These are phyloP conservation scores for Neopelma chrysocephalum DNA, from an alignment of 2,797 vertebrate genomes.

Conservation along the genomic window DNA sequence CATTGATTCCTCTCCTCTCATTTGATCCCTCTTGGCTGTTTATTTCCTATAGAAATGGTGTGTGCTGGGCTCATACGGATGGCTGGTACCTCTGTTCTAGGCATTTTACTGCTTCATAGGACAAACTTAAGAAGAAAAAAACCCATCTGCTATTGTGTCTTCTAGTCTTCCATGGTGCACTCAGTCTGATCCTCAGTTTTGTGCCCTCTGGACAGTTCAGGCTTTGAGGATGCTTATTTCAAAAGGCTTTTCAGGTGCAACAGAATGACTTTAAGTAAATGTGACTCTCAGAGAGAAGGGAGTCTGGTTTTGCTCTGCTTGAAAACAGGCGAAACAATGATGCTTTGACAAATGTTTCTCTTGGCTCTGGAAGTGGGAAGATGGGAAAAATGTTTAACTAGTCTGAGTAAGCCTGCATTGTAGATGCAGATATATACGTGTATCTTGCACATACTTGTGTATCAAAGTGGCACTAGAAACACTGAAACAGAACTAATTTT, in stretches of 20 bases:
- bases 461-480: background rate
- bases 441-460: background rate
- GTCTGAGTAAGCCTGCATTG: background rate
- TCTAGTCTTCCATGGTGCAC: background rate
- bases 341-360: conserved; percentile 7
- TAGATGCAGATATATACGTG: background rate
- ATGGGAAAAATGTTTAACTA: background rate
- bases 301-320: background rate
- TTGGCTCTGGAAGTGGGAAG: background rate
- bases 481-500: background rate
- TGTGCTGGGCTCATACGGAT: accelerated
- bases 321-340: background rate
- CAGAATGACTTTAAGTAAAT: conserved; percentile 24
- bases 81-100: background rate
- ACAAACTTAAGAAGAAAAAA: background rate
- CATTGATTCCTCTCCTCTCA: background rate
- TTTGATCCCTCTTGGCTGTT: background rate
- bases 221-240: background rate
- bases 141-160: background rate
- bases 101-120: background rate
- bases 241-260: conserved; percentile 30
- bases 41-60: background rate
- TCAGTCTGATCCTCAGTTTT: background rate
- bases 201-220: background rate
- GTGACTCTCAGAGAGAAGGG: background rate